Percentiles rank a stretch among this genome's conserved stretches.
These are phyloP conservation scores for Muscicapa adusta DNA, from an alignment of 2,113 vertebrate genomes.

Conservation along the genomic window DNA sequence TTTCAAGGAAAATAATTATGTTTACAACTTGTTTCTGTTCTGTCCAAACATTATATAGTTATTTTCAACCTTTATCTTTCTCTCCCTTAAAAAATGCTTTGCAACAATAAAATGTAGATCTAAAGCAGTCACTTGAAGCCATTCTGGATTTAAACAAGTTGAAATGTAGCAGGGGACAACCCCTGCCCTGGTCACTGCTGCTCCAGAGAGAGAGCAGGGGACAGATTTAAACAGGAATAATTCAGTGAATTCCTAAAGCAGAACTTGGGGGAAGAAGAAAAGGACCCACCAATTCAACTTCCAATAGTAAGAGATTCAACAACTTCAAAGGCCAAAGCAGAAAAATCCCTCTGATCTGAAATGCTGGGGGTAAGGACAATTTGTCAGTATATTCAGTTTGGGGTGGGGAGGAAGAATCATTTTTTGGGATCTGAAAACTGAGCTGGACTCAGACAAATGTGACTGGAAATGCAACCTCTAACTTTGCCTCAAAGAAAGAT, in stretches of 20 bases:
- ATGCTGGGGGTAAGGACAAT: rapidly evolving
- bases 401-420: too few relatives aligned
- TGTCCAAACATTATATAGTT: neutral
- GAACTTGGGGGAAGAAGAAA: neutral
- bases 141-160: neutral
- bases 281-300: neutral
- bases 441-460: neutral
- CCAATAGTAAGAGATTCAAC: neutral
- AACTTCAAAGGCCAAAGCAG: neutral
- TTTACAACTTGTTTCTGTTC: neutral
- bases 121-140: neutral
- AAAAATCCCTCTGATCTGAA: neutral
- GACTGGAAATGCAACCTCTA: neutral
- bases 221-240: neutral
- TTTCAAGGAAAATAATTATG: neutral
- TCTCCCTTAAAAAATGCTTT: neutral
- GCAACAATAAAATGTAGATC: neutral
- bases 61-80: neutral
- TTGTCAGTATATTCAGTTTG: neutral
- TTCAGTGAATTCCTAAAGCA: neutral
- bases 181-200: neutral
- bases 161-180: neutral
- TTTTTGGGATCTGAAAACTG: neutral
- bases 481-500: neutral
- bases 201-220: neutral